Evolutionary conservation across 1,140 invertebrate species (phyloP), one percentile per base, ranked within the genome.

Genomic region (Globodera rostochiensis): DNA sequence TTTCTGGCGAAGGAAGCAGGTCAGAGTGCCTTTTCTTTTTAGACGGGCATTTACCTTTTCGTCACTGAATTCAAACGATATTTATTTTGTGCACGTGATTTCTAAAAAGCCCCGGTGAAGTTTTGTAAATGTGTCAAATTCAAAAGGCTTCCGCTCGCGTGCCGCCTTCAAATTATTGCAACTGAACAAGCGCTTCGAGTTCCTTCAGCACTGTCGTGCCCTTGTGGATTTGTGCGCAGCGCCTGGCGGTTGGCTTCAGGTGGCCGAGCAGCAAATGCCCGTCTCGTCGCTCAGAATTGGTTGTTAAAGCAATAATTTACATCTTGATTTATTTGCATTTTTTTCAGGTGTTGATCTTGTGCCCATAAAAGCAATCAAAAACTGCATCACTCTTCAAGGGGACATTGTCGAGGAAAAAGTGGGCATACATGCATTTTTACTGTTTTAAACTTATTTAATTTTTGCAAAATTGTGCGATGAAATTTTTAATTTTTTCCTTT

Each of bases 181-280:
- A 90, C 90, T 99, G 50, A 99, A 99, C 91, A 92, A 96, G 85
- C 97, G 97, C 90, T 99, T 96, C 92, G 94, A 96, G 80, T 99
- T 99, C 91, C 91, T 99, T 1, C 95, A 98, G 92, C 95, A 94
- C 87, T 95, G 96, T 11, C 92, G 95, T 92, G 95, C 98, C 92
- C 94, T 96, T 84, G 93, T 99, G 83, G 98, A 99, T 93, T 91
- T 99, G 64, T 99, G 98, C 92, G 98, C 98, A 25, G 98, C 98
- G 8, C 98, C 98, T 8, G 98, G 98, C 90, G 97, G 98, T 87
- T 99, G 98, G 98, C 95, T 99, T 93, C 98, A 99, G 92, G 97
- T 99, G n/a, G 97, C 96, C 67, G 94, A 94, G 87, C 94, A 98
- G 90, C 96, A 97, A 90, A 98, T 98, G 95, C 97, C 97, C 0